Conservation (phyloP, 1,140 invertebrate species). For the Pararge aegeria region DNA sequence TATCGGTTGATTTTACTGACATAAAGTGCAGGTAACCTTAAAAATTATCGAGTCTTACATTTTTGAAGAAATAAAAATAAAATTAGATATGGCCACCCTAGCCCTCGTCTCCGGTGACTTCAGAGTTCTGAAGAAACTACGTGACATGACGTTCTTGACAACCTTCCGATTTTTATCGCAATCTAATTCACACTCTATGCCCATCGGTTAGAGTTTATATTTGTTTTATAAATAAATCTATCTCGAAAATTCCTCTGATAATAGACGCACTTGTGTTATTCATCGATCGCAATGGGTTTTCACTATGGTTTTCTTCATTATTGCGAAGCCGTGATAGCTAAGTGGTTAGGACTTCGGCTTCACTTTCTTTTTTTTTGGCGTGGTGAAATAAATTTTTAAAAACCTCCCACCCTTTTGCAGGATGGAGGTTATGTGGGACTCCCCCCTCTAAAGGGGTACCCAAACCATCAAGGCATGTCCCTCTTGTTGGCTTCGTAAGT, state of each 20-base stretch:
- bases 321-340: too few relatives aligned
- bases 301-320: background rate
- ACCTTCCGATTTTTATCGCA: conserved; percentile 8
- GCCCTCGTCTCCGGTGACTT: conserved; percentile 15
- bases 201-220: background rate
- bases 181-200: conserved; percentile 6
- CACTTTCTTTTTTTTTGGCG: too few relatives aligned
- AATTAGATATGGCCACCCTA: conserved; percentile 17
- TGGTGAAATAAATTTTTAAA: too few relatives aligned
- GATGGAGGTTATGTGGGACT: too few relatives aligned
- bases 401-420: too few relatives aligned
- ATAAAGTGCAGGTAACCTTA: too few relatives aligned
- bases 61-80: background rate
- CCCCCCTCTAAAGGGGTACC: too few relatives aligned
- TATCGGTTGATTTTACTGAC: too few relatives aligned
- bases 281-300: conserved; percentile 1
- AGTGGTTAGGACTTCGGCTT: too few relatives aligned
- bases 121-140: conserved; percentile 30
- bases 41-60: too few relatives aligned
- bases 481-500: too few relatives aligned
- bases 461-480: too few relatives aligned
- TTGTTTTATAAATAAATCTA: background rate
- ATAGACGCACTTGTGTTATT: background rate
- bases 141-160: conserved; percentile 26
- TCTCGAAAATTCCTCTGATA: background rate